A percentile compares a stretch with the other conserved stretches of the same genome.
Conservation (phyloP, 2,797 vertebrate species). For the Acanthis flammea region DNA sequence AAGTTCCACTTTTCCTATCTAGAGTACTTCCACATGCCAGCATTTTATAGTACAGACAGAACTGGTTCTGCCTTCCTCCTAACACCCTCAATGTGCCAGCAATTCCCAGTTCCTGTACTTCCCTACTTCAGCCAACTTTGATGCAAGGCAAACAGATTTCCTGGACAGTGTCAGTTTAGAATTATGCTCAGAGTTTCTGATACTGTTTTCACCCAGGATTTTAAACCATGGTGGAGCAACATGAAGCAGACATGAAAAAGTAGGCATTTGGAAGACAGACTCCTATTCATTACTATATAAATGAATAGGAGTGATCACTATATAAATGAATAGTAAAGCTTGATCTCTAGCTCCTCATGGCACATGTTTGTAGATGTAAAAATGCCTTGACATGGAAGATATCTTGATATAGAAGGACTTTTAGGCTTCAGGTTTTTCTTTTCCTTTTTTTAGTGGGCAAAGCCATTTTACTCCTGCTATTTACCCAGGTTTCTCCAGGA, state of each 20-base stretch:
- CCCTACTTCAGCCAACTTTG: neutral
- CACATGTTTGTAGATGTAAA: neutral
- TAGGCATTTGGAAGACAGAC: neutral
- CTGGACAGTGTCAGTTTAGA: neutral
- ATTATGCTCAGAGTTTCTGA: neutral
- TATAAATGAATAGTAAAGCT: neutral
- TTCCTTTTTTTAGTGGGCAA: neutral
- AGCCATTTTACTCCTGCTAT: neutral
- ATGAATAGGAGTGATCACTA: neutral
- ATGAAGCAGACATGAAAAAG: neutral
- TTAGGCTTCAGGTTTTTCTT: neutral
- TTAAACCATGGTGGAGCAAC: neutral
- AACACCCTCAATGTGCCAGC: neutral
- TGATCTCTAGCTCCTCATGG: neutral
- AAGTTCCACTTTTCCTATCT: neutral
- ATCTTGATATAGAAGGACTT: neutral
- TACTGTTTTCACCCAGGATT: neutral
- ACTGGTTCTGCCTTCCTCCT: neutral
- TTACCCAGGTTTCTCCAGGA: neutral
- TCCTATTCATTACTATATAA: neutral
- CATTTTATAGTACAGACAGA: neutral
- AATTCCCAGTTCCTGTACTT: neutral
- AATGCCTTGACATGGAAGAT: neutral
- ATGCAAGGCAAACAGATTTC: neutral
- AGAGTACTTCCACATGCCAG: neutral